Base-by-base conservation (phyloP, 2,797 vertebrate genomes). In the Myotis vivesi region DNA sequence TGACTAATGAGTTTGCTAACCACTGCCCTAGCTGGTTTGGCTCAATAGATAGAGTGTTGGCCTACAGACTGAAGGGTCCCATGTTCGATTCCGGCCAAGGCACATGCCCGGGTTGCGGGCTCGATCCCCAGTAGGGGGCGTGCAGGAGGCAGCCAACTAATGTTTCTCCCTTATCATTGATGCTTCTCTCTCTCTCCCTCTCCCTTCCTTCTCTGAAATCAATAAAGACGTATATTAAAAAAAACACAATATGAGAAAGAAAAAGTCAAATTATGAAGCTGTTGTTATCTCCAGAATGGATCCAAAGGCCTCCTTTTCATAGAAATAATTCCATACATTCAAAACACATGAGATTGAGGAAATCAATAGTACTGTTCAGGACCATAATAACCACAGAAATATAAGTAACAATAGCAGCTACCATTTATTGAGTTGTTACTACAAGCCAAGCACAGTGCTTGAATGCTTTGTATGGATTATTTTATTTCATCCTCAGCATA, bases 231-330 rank as follows among this genome's bases (percentile, higher is more conserved):
- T 28, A 59, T 12, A 25, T 59, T 59, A 12, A 25, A 59, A 59
- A 28, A 84, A 81, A 81, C 76, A 71, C 51, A 94, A 71, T n/a
- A 8, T 38, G 38, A 91, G 64, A 79, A 28, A 91, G 64, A 79
- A 28, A 87, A 83, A 36, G 25, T 83, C 20, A 71, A 86, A 86
- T 57, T 92, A 87, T 85, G 53, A 75, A 93, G 93, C 19, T 53
- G 7, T 7, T 92, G 4, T 22, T 94, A 38, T 95, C 53, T 96
- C 36, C 22, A 59, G 16, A 91, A 75, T 80, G 83, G 66, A 81
- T 2, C 5, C 15, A 25, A 92, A 85, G 44, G 44, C 20, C 51
- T 69, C 53, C 59, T 95, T 94, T 75, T 80, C 75, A 69, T n/a
- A 91, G 38, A 72, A 41, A 81, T 62, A 1, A 38, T 22, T 17